Evolutionary conservation across 2,113 vertebrate species (phyloP).

Genomic region (Alligator mississippiensis): DNA sequence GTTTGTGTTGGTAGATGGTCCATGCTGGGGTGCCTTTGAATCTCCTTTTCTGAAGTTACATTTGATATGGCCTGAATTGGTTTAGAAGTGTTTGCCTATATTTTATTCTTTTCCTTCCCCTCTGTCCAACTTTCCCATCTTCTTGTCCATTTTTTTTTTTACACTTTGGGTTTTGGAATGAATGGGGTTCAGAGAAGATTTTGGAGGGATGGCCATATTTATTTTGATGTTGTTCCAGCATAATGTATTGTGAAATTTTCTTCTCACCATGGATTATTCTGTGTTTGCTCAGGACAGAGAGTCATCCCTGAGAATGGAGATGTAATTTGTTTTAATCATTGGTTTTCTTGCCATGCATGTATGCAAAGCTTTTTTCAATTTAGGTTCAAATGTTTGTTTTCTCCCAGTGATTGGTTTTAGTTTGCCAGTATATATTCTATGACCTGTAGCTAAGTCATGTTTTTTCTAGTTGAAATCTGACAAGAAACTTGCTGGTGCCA

Average conservation of each 20-base stretch:
- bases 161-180: neutral
- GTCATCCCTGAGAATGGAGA: neutral
- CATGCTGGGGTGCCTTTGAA: neutral
- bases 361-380: conserved; percentile 27
- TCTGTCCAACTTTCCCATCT: neutral
- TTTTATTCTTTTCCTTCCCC: too few relatives aligned
- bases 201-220: neutral
- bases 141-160: neutral
- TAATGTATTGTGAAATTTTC: neutral
- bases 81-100: neutral
- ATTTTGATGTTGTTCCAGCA: neutral
- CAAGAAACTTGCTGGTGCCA: neutral
- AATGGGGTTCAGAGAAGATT: conserved; percentile 1
- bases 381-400: neutral
- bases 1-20: neutral
- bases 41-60: neutral
- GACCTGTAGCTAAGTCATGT: neutral
- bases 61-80: neutral
- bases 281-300: conserved; percentile 8
- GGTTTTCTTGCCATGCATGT: neutral
- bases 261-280: neutral
- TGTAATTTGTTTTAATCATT: conserved; percentile 39
- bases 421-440: conserved; percentile 8
- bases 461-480: neutral
- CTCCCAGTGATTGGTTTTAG: neutral